phyloP scores from a whole-genome alignment of 2,113 vertebrate species.

The Macaca mulatta region DNA sequence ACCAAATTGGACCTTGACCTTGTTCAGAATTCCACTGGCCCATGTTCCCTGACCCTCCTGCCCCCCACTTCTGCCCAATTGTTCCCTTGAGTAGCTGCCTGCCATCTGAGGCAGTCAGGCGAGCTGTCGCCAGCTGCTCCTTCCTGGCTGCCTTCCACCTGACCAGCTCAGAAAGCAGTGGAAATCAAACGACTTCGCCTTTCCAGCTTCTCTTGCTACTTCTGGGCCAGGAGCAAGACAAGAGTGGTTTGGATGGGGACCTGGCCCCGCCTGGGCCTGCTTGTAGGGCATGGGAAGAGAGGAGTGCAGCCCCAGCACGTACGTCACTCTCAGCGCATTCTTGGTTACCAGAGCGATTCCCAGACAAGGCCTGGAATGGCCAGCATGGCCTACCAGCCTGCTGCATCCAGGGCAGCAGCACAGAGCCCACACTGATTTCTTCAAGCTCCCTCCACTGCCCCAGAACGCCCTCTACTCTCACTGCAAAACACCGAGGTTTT shows the following conservation, averaged over 20 bases:
- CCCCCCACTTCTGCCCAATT: conserved; percentile 26
- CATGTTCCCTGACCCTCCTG: conserved; percentile 1
- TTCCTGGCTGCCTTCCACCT: conserved; percentile 76
- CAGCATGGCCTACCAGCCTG: not conserved
- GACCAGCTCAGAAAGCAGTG: conserved; percentile 34
- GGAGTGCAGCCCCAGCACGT: not conserved
- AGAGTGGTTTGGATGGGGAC: not conserved
- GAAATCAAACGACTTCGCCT: conserved; percentile 25
- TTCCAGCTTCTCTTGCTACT: conserved; percentile 21
- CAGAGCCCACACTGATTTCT: not conserved
- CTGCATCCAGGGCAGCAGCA: not conserved
- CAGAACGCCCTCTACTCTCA: not conserved
- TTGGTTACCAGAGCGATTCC: conserved; percentile 60
- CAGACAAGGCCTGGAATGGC: conserved; percentile 51
- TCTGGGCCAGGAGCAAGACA: conserved; percentile 1
- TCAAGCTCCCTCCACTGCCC: not conserved
- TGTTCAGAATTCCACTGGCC: conserved; percentile 60
- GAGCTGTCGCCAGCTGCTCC: conserved; percentile 52
- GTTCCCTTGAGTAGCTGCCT: conserved; percentile 34
- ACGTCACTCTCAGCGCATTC: not conserved
- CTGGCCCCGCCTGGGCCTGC: not conserved
- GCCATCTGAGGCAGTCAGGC: not conserved
- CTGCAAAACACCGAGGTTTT: not conserved
- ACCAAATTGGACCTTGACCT: conserved; percentile 65
- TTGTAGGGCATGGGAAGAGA: conserved; percentile 56